Conservation (phyloP, 1,140 invertebrate genomes). For the Nixonia krombeini region DNA sequence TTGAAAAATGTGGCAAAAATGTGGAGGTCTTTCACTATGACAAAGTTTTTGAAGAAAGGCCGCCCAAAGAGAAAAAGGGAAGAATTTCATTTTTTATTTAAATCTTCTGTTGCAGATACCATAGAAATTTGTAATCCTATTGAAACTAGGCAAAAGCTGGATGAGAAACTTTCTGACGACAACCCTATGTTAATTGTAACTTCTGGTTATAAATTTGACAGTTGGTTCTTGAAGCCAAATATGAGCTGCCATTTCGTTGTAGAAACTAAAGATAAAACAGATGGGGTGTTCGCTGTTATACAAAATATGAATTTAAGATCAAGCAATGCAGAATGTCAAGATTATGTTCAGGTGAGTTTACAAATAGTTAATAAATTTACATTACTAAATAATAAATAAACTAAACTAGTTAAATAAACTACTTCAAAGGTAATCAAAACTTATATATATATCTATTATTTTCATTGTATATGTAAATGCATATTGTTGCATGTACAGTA, state of each 20-base stretch:
- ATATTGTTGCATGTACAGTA: too few relatives aligned
- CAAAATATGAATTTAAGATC: conserved; percentile 57
- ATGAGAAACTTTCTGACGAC: not conserved
- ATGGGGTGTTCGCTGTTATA: conserved; percentile 58
- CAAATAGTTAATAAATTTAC: too few relatives aligned
- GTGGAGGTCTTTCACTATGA: too few relatives aligned
- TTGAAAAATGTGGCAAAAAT: too few relatives aligned
- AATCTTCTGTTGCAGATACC: too few relatives aligned
- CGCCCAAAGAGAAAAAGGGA: too few relatives aligned
- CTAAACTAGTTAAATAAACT: not conserved
- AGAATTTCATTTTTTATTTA: too few relatives aligned
- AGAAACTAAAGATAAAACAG: conserved; percentile 24
- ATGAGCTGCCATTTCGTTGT: not conserved
- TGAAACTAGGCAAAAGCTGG: too few relatives aligned
- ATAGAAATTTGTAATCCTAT: too few relatives aligned
- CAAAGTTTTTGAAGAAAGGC: too few relatives aligned
- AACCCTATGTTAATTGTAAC: conserved; percentile 36
- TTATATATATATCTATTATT: not conserved
- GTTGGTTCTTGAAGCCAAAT: not conserved
- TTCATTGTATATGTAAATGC: not conserved
- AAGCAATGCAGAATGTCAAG: conserved; percentile 50
- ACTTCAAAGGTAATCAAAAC: not conserved
- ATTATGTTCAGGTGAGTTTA: conserved; percentile 56
- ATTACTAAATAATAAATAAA: too few relatives aligned
- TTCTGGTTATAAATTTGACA: conserved; percentile 45